Evolutionary conservation across 2,888 invertebrate species (phyloP).

Genomic region (Drosophila mimica): DNA sequence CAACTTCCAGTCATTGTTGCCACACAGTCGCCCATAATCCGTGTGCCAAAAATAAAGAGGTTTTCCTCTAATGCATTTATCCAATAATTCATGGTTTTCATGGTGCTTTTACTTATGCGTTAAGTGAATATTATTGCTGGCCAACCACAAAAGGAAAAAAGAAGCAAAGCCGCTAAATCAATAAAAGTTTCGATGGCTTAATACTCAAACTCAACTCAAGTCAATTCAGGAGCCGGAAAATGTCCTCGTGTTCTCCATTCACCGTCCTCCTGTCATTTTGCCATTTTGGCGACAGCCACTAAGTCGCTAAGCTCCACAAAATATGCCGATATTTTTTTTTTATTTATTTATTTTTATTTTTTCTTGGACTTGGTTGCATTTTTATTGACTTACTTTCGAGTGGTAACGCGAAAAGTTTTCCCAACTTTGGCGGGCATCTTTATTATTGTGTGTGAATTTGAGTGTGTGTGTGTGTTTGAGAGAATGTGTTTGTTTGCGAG

Average conservation of each 20-base stretch:
- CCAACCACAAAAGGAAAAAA: not conserved
- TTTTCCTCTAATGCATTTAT: constrained; percentile 5
- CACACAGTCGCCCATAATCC: not conserved
- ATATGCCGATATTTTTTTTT: constrained; percentile 60
- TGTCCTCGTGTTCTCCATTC: constrained; percentile 29
- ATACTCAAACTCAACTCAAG: constrained; percentile 50
- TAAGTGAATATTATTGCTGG: constrained; percentile 40
- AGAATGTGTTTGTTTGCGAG: constrained; percentile 6
- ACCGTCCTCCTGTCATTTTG: constrained; percentile 36
- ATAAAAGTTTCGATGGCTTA: constrained; percentile 77
- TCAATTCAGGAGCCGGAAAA: constrained; percentile 48
- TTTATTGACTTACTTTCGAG: constrained; percentile 79
- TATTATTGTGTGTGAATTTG: constrained; percentile 13
- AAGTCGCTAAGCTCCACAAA: constrained; percentile 66
- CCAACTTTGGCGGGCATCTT: constrained; percentile 41
- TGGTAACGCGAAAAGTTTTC: constrained; percentile 59
- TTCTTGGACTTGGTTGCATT: constrained; percentile 44
- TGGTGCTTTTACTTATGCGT: constrained; percentile 26
- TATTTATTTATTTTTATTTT: not conserved
- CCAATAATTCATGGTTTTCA: constrained; percentile 31
- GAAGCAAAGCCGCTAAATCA: constrained; percentile 63
- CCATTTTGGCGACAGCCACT: constrained; percentile 66
- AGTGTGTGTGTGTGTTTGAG: not conserved
- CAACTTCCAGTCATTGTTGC: not conserved
- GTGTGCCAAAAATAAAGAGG: not conserved